Conservation (phyloP, 2,113 vertebrate species). For the Cavia porcellus region DNA sequence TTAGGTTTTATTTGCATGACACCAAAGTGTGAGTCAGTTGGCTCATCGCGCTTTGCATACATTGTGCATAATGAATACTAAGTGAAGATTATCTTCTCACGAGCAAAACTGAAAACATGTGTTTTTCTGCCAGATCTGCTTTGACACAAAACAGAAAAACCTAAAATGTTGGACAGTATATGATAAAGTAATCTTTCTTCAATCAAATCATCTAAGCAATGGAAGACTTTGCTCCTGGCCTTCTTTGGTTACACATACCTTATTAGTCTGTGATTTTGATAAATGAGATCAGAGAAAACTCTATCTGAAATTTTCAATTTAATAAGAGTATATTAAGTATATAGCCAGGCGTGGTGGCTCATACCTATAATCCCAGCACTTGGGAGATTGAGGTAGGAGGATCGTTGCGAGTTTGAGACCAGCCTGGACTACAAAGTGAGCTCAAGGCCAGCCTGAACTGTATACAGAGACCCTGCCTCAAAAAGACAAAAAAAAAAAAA, state of each 20-base stretch:
- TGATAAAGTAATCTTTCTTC: slow-evolving; percentile 33
- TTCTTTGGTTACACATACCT: not conserved
- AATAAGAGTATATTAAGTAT: not conserved
- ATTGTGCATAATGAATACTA: slow-evolving; percentile 82
- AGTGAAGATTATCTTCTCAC: slow-evolving; percentile 75
- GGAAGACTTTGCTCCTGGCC: slow-evolving; percentile 2
- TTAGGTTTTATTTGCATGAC: slow-evolving; percentile 84
- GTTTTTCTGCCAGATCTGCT: slow-evolving; percentile 76
- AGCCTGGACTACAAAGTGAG: too few relatives aligned
- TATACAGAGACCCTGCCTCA: too few relatives aligned
- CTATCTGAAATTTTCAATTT: slow-evolving; percentile 30
- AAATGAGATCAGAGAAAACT: slow-evolving; percentile 10
- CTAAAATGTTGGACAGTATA: slow-evolving; percentile 58
- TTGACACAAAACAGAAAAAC: slow-evolving; percentile 70
- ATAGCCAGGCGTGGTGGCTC: not conserved
- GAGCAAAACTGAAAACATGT: slow-evolving; percentile 79
- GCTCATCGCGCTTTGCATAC: slow-evolving; percentile 81
- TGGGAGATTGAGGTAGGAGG: too few relatives aligned
- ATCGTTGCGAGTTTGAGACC: too few relatives aligned
- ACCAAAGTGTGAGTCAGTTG: slow-evolving; percentile 83
- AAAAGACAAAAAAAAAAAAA: too few relatives aligned
- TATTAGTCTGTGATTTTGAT: slow-evolving; percentile 49
- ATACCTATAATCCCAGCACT: too few relatives aligned
- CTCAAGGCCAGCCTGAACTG: too few relatives aligned
- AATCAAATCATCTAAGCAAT: slow-evolving; percentile 8